Evolutionary conservation across 2,113 vertebrate species (phyloP), one percentile per base, ranked within the genome.

Genomic region (Mesitornis unicolor): DNA sequence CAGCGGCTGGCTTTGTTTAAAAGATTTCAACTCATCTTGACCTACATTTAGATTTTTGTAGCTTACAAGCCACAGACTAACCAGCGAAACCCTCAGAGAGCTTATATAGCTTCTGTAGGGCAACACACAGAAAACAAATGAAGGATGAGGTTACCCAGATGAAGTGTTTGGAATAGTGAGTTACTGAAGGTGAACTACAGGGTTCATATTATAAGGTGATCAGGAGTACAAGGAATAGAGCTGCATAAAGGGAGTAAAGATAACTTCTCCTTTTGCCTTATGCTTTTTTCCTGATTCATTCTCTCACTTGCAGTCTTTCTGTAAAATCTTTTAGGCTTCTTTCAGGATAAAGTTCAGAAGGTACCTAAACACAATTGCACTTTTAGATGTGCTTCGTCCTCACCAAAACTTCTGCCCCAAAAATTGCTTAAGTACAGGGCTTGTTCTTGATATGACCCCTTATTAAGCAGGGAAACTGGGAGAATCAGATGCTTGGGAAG

Each of bases 121-220:
- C 84, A 94, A 70, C 33, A 57, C 78, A 76, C 67, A 71, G 90
- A 83, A 95, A 95, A 93, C 65, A 83, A 93, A 89, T 28, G 90
- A 85, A 64, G 70, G 87, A 89, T 96, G 90, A 96, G 96, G 91
- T 96, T 97, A 95, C 95, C 48, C 65, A 83, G 77, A 63, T 69
- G 86, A 96, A 96, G 74, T 91, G 64, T 95, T 93, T 75, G 71
- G 89, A 91, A 86, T 91, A 92, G 43, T 63, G 90, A 88, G 68
- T 90, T 95, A 89, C 76, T 94, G 93, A 83, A 87, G 83, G 78
- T 87, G 87, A 92, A 83, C 65, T 80, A 47, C 10, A 31, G 69
- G 74, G 80, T 75, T 95, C 79, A 96, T 94, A 97, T 97, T 97
- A 95, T 97, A 92, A 63, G 85, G 93, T 92, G 83, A 94, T 96